Evolutionary conservation across 2,888 invertebrate species (phyloP).

Genomic region (Prenolepis imparis): DNA sequence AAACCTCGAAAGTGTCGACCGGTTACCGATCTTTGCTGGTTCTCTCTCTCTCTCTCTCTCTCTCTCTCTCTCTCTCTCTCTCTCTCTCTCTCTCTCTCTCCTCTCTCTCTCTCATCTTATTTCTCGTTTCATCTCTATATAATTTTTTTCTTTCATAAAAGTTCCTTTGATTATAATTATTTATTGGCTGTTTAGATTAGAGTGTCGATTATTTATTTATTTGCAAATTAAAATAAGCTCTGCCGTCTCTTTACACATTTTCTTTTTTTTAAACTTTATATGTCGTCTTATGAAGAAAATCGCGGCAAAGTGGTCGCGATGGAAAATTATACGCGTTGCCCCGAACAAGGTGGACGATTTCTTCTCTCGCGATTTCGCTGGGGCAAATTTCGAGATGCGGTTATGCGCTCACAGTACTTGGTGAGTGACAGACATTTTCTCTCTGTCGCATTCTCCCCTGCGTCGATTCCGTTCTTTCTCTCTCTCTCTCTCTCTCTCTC

Average conservation of each 20-base stretch:
- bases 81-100: neutral
- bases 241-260: neutral
- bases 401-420: slow-evolving; percentile 30
- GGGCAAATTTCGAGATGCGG: slow-evolving; percentile 33
- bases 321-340: neutral
- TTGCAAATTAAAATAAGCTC: neutral
- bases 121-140: neutral
- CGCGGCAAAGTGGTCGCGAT: neutral
- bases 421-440: slow-evolving; percentile 46
- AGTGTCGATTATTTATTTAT: neutral
- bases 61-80: slow-evolving; percentile 5
- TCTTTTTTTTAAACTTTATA: neutral
- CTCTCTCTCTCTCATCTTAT: neutral
- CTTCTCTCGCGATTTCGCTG: neutral
- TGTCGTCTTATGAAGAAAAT: neutral
- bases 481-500: neutral
- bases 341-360: neutral
- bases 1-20: slow-evolving; percentile 61
- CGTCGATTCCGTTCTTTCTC: slow-evolving; percentile 13
- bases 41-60: neutral
- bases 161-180: neutral
- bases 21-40: neutral
- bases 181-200: neutral
- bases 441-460: neutral
- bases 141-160: neutral